phyloP scores from a whole-genome alignment of 2,113 vertebrate species.

The Camelus bactrianus region DNA sequence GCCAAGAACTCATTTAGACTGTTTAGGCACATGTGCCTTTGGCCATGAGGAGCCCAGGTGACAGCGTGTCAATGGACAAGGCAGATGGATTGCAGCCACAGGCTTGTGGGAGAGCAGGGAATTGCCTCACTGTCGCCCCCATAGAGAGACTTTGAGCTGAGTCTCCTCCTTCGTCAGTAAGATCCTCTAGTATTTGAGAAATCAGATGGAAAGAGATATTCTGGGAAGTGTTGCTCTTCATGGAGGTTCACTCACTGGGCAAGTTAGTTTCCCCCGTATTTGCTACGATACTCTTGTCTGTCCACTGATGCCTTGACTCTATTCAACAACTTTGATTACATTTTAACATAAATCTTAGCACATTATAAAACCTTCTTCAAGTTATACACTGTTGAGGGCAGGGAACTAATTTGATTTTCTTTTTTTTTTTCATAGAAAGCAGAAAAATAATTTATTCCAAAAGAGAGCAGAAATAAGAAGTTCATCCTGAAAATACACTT shows the following conservation, averaged over 20 bases:
- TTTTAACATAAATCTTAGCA: background rate
- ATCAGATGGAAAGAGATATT: background rate
- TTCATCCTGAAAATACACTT: constrained; percentile 70
- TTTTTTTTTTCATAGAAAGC: constrained; percentile 58
- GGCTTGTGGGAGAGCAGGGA: background rate
- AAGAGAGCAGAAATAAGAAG: constrained; percentile 68
- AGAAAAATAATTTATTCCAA: constrained; percentile 82
- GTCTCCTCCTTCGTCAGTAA: background rate
- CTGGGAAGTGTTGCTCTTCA: background rate
- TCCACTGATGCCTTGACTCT: background rate
- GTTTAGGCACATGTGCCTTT: background rate
- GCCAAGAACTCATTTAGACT: background rate
- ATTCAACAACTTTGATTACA: background rate
- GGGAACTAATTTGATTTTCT: constrained; percentile 27
- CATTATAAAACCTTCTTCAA: background rate
- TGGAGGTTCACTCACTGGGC: background rate
- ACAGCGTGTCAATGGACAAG: background rate
- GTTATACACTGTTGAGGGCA: background rate
- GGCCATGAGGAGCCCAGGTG: background rate
- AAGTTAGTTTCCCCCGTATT: background rate
- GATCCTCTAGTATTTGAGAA: constrained; percentile 22
- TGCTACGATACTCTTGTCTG: background rate
- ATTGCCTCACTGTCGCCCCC: background rate
- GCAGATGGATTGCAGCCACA: background rate
- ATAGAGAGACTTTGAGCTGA: background rate